Conservation (phyloP, 2,797 vertebrate species). For the Orestias chungarensis region DNA sequence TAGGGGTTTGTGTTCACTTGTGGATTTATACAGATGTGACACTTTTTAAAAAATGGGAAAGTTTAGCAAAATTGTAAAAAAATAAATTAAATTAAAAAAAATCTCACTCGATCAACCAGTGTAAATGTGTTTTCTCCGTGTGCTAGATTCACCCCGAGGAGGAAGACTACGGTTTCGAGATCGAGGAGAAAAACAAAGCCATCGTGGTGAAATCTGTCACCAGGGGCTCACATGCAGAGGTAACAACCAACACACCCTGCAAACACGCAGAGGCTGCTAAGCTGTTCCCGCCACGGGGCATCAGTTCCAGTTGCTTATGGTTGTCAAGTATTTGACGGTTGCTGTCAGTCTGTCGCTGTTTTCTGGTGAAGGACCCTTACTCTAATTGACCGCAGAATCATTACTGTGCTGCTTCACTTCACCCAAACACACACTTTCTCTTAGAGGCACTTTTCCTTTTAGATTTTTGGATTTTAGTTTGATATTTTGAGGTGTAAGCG, state of each 20-base stretch:
- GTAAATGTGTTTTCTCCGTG: slow-evolving; percentile 38
- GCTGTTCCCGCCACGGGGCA: slow-evolving; percentile 41
- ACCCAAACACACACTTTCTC: slow-evolving; percentile 20
- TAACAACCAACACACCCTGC: slow-evolving; percentile 65
- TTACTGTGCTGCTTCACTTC: neutral
- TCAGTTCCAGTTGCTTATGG: slow-evolving; percentile 68
- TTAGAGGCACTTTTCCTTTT: neutral
- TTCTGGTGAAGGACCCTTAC: slow-evolving; percentile 4
- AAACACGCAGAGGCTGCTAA: neutral
- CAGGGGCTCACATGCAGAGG: slow-evolving; percentile 94
- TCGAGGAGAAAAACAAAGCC: slow-evolving; percentile 97
- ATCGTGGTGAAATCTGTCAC: slow-evolving; percentile 93
- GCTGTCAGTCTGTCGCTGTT: slow-evolving; percentile 59
- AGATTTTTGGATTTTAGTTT: neutral
- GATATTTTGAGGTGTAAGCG: neutral
- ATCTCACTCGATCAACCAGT: neutral
- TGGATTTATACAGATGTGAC: neutral
- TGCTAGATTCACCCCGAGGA: slow-evolving; percentile 92
- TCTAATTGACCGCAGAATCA: slow-evolving; percentile 39
- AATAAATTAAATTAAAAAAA: too few relatives aligned
- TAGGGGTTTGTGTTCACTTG: slow-evolving; percentile 5
- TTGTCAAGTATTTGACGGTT: slow-evolving; percentile 62
- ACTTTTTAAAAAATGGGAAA: slow-evolving; percentile 5
- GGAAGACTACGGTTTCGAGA: slow-evolving; percentile 95
- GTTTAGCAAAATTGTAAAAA: neutral